Percentiles rank a stretch among this genome's conserved stretches.
Evolutionary conservation across 1,140 invertebrate genomes (phyloP).

Genomic region (Platorchestia sp.): DNA sequence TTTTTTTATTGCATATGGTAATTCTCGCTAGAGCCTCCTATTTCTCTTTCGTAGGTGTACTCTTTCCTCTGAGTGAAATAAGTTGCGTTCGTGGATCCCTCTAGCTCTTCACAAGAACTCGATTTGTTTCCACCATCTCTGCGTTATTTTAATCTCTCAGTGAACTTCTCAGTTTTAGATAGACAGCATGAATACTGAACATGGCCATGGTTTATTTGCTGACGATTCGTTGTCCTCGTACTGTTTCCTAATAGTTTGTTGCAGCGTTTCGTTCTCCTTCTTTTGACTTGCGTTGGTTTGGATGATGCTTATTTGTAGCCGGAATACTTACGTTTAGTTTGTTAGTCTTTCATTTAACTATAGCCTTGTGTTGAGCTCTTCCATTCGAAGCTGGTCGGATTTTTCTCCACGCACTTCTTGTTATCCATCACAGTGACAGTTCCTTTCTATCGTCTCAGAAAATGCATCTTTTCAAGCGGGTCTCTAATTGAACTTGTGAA

Average conservation of each 20-base stretch:
- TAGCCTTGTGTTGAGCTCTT: slow-evolving; percentile 10
- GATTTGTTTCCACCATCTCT: neutral
- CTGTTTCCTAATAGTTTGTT: neutral
- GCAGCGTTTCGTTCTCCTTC: neutral
- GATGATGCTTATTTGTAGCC: slow-evolving; percentile 20
- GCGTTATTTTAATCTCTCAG: neutral
- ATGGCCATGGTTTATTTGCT: neutral
- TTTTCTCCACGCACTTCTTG: neutral
- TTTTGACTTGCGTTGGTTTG: slow-evolving; percentile 14
- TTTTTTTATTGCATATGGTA: neutral
- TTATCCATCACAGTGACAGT: neutral
- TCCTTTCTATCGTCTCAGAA: neutral
- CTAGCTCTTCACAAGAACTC: neutral
- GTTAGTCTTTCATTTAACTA: slow-evolving; percentile 28
- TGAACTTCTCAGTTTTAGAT: neutral
- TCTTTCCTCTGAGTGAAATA: no score
- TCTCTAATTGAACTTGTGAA: neutral
- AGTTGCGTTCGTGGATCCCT: neutral
- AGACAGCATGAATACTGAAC: neutral
- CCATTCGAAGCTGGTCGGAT: neutral
- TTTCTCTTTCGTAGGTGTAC: no score
- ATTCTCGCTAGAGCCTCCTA: no score
- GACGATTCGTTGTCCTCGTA: neutral
- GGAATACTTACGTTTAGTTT: slow-evolving; percentile 35
- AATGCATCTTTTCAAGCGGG: neutral